phyloP scores from a whole-genome alignment of 2,113 vertebrate genomes.

The Smithornis capensis region DNA sequence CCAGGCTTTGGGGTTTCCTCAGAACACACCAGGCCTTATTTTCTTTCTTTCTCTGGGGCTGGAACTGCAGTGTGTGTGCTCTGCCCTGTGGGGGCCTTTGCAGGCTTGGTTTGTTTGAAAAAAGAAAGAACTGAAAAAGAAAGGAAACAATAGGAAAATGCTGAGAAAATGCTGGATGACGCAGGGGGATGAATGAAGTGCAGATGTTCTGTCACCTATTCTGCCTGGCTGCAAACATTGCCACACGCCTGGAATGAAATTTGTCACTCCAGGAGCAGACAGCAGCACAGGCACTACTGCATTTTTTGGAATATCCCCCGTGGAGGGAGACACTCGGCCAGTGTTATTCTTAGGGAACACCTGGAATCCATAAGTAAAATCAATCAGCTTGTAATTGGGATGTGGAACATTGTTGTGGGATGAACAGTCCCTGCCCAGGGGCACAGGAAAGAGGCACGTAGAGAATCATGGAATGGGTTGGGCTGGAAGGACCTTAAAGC shows the following conservation, averaged over 20 bases:
- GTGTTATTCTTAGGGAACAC: neutral
- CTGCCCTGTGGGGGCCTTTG: neutral
- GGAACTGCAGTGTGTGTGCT: neutral
- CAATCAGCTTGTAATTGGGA: neutral
- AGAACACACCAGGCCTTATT: neutral
- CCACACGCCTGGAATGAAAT: neutral
- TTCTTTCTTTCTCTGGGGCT: neutral
- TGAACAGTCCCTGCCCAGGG: neutral
- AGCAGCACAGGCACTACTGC: fast-evolving
- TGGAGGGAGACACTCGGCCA: neutral
- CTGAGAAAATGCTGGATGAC: neutral
- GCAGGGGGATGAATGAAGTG: neutral
- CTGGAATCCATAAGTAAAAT: neutral
- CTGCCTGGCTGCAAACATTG: neutral
- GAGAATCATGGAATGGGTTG: neutral
- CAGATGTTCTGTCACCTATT: conserved; percentile 13
- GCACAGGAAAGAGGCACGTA: neutral
- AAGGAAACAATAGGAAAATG: conserved; percentile 9
- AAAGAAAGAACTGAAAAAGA: neutral
- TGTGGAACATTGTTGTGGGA: fast-evolving
- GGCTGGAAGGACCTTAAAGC: neutral
- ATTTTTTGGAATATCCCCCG: neutral
- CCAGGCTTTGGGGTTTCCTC: neutral
- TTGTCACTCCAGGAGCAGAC: neutral
- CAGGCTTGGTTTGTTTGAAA: neutral